Conservation (phyloP, 2,888 invertebrate species). For the Drosophila pullipes region DNA sequence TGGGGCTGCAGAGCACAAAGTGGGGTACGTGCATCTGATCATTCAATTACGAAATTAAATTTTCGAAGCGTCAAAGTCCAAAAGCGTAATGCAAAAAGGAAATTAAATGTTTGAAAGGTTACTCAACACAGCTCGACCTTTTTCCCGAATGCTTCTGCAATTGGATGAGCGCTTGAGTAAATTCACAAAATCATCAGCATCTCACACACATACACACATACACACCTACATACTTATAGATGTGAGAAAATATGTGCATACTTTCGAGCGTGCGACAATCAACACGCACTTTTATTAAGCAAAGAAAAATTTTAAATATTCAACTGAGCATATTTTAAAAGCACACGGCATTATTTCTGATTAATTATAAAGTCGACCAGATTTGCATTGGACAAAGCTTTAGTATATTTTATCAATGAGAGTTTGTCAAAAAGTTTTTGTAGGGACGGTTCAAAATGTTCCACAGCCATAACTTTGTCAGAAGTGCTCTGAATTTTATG, state of each 20-base stretch:
- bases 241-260: constrained; percentile 4
- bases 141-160: not conserved
- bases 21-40: constrained; percentile 29
- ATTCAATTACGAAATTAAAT: constrained; percentile 75
- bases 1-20: not conserved
- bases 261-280: not conserved
- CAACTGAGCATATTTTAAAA: not conserved
- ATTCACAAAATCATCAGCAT: constrained; percentile 1
- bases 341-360: not conserved
- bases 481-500: not conserved
- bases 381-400: not conserved
- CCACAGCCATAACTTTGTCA: not conserved
- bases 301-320: not conserved
- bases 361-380: not conserved
- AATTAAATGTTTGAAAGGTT: constrained; percentile 50
- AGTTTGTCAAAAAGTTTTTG: not conserved
- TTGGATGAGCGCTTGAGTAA: constrained; percentile 7
- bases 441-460: not conserved
- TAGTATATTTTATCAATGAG: not conserved
- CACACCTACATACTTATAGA: not conserved
- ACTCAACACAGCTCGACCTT: constrained; percentile 3
- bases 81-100: constrained; percentile 32
- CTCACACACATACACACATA: not conserved
- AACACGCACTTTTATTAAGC: not conserved
- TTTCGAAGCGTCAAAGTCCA: constrained; percentile 31